Percentiles rank a stretch among this genome's conserved stretches.
Conservation (phyloP, 2,888 invertebrate species). For the Andrena trimmerana region DNA sequence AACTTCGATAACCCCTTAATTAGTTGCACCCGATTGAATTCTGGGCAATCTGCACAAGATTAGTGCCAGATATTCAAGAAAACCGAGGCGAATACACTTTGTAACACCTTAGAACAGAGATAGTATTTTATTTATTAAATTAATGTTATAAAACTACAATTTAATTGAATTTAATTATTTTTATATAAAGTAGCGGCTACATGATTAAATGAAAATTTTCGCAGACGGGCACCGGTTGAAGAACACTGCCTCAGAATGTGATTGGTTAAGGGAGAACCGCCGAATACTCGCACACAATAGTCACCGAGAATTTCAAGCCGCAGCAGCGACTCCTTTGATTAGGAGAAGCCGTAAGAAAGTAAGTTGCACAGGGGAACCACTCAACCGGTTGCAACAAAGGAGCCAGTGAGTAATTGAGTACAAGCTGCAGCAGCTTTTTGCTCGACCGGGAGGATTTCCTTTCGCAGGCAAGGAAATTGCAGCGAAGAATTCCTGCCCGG, state of each 20-base stretch:
- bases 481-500: conserved; percentile 4
- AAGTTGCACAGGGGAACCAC: conserved; percentile 4
- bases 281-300: neutral
- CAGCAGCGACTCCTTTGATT: neutral
- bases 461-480: neutral
- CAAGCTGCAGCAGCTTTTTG: conserved; percentile 30
- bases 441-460: conserved; percentile 9
- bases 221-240: too few relatives aligned
- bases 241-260: too few relatives aligned
- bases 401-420: conserved; percentile 14
- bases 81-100: neutral
- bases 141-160: too few relatives aligned
- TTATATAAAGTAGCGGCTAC: too few relatives aligned
- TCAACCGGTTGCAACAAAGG: conserved; percentile 17
- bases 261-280: neutral
- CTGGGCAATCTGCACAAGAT: too few relatives aligned
- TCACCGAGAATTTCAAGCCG: neutral
- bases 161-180: too few relatives aligned
- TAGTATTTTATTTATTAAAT: too few relatives aligned
- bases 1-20: conserved; percentile 21
- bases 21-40: too few relatives aligned
- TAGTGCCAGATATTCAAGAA: neutral
- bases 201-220: too few relatives aligned
- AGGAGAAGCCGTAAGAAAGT: conserved; percentile 12
- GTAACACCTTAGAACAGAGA: too few relatives aligned